Evolutionary conservation across 2,797 vertebrate species (phyloP).

Genomic region (Sebastes wilsoni): DNA sequence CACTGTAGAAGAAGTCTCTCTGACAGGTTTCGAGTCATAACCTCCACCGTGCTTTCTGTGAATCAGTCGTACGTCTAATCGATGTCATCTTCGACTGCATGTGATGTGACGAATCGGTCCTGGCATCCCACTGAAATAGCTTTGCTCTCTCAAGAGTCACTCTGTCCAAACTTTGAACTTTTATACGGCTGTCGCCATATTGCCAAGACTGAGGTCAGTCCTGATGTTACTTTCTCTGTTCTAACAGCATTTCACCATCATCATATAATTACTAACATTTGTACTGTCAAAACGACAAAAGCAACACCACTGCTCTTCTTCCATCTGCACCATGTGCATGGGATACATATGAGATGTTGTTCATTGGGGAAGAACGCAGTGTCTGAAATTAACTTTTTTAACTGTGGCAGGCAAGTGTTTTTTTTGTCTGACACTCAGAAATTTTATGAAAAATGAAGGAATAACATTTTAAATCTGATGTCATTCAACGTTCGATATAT

Average conservation of each 20-base stretch:
- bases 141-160: constrained; percentile 32
- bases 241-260: constrained; percentile 1
- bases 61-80: constrained; percentile 32
- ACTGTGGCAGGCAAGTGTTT: too few species aligned
- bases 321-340: not conserved
- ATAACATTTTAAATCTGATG: too few species aligned
- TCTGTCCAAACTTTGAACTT: constrained; percentile 30
- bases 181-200: not conserved
- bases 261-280: constrained; percentile 18
- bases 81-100: constrained; percentile 14
- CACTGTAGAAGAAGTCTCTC: not conserved
- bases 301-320: not conserved
- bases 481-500: too few species aligned
- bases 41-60: constrained; percentile 37
- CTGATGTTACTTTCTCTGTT: constrained; percentile 8
- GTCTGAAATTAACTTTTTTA: too few species aligned
- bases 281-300: constrained; percentile 8
- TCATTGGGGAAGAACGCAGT: not conserved
- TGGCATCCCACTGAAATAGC: constrained; percentile 60
- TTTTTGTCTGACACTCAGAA: too few species aligned
- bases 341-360: not conserved
- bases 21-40: constrained; percentile 47
- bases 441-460: too few species aligned
- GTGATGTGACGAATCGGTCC: constrained; percentile 55
- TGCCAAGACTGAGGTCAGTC: constrained; percentile 20